Base-by-base conservation (phyloP, 1,140 invertebrate genomes). In the Argopecten irradians region DNA sequence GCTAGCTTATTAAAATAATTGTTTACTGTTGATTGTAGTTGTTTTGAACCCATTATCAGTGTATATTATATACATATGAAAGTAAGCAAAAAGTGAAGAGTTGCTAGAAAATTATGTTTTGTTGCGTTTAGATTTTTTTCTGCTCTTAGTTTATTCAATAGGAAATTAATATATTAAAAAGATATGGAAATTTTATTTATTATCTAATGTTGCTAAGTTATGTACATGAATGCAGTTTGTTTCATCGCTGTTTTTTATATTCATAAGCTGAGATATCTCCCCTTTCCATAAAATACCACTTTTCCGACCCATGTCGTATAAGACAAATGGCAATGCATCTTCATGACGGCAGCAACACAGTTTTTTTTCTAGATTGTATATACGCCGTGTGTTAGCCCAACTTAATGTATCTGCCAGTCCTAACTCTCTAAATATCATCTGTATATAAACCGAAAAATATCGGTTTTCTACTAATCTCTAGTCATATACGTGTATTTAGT, bases 281-380 rank as follows among this genome's bases (percentile, higher is more conserved):
- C 55, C 0, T 71, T n/a, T 71, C 55, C 55, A 71, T 71, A 28
- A n/a, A n/a, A 39, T 28, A 71, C 55, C 2, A n/a, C 55, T 28
- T 22, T 71, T 71, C 28, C 11, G n/a, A 11, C 55, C n/a, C 55
- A 22, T 71, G 16, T 71, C n/a, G 28, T 46, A 71, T 71, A 71
- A 71, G 55, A n/a, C 28, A 71, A 71, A 71, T 71, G 55, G n/a
- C 55, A 71, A 71, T 28, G 55, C 28, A 71, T 71, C 55, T 71
- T 71, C 55, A 71, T 28, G n/a, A 71, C 55, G 55, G 55, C 55
- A 71, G 55, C 55, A 71, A 71, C 55, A 71, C 55, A 71, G 5
- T 71, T n/a, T 71, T 71, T 46, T 46, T 46, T n/a, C n/a, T 46
- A 46, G 43, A 46, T 46, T 71, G 55, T 71, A 71, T 28, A 28